Conservation (phyloP, 2,113 vertebrate genomes). For the Eira barbara region DNA sequence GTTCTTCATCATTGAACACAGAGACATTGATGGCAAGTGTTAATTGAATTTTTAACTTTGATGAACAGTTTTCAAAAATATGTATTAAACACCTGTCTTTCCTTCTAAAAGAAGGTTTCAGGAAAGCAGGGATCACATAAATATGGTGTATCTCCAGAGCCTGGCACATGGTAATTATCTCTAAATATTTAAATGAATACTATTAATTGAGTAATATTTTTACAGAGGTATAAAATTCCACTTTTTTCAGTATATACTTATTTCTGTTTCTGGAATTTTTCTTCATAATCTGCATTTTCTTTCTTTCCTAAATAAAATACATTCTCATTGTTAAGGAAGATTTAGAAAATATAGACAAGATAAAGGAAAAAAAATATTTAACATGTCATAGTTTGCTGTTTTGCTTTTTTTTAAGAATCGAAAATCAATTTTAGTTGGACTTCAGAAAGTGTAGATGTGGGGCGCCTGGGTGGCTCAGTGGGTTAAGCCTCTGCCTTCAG, state of each 20-base stretch:
- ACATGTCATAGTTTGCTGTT: background rate
- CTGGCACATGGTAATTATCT: background rate
- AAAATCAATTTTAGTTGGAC: background rate
- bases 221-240: background rate
- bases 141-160: background rate
- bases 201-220: background rate
- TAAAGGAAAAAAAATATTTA: background rate
- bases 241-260: background rate
- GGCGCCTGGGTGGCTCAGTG: no score
- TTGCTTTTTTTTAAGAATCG: background rate
- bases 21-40: background rate
- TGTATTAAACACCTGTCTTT: background rate
- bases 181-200: background rate
- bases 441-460: background rate
- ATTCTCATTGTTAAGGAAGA: background rate
- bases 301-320: conserved; percentile 1
- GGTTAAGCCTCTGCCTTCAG: no score
- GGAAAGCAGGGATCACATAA: background rate
- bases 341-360: background rate
- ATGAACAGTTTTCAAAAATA: background rate
- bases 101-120: background rate
- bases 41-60: conserved; percentile 25
- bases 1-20: background rate
- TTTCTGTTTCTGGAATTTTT: conserved; percentile 8
- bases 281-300: background rate